phyloP scores from a whole-genome alignment of 2,888 invertebrate genomes.

The Thymelicus sylvestris region DNA sequence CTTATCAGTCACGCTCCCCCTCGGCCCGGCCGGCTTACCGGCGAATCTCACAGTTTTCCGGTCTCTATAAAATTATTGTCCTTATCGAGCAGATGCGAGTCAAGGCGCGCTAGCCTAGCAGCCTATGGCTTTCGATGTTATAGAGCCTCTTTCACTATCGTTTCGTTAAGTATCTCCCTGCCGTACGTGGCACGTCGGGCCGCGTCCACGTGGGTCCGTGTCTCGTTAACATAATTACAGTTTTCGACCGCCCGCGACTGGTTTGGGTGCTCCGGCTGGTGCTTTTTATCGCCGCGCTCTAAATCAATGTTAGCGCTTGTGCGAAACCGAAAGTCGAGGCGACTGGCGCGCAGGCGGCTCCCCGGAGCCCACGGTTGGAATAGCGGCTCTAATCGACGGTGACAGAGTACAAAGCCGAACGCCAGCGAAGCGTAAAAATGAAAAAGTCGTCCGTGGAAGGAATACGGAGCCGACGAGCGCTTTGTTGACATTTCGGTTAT shows the following conservation, averaged over 20 bases:
- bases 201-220: conserved; percentile 60
- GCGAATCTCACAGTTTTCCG: conserved; percentile 77
- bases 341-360: conserved; percentile 21
- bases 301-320: conserved; percentile 67
- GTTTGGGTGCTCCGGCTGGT: conserved; percentile 62
- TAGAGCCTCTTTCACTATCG: conserved; percentile 63
- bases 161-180: conserved; percentile 51
- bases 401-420: conserved; percentile 45
- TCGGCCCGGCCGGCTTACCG: conserved; percentile 61
- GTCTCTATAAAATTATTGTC: conserved; percentile 68
- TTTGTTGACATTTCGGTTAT: conserved; percentile 69
- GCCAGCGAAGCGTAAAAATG: conserved; percentile 41
- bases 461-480: conserved; percentile 45
- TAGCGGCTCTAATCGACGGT: conserved; percentile 50
- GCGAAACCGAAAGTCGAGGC: conserved; percentile 84
- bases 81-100: conserved; percentile 62
- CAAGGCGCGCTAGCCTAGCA: conserved; percentile 43
- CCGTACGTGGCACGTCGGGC: conserved; percentile 33
- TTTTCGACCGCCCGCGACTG: conserved; percentile 68
- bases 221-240: conserved; percentile 77
- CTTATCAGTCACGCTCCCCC: conserved; percentile 78
- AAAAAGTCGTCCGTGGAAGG: conserved; percentile 45
- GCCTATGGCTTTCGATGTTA: conserved; percentile 13
- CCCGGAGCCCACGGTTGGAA: conserved; percentile 46
- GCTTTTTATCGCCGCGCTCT: conserved; percentile 63